Conservation (phyloP, 2,888 invertebrate species). For the Zygothrica quintamaculata region DNA sequence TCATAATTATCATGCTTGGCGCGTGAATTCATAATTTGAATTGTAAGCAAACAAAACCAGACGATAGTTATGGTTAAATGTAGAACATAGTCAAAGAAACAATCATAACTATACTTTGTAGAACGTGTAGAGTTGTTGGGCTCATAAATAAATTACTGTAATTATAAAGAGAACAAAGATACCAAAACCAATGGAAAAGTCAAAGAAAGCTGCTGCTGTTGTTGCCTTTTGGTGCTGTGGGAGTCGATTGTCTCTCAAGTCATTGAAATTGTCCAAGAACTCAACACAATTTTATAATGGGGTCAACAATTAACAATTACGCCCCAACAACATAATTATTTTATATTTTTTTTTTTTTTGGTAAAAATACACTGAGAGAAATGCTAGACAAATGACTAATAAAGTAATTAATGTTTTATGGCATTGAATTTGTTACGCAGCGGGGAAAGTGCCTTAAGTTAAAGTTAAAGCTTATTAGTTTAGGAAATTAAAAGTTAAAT, state of each 20-base stretch:
- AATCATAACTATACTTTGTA: conserved; percentile 33
- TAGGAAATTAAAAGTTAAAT: conserved; percentile 45
- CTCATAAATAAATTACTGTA: conserved; percentile 69
- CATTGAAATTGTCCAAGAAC: conserved; percentile 56
- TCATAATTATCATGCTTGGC: conserved; percentile 29
- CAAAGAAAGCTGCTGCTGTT: conserved; percentile 64
- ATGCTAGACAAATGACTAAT: conserved; percentile 48
- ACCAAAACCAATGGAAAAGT: conserved; percentile 38
- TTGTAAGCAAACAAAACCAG: neutral
- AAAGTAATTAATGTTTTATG: conserved; percentile 57
- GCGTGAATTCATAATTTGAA: conserved; percentile 35
- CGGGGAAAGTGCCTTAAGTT: conserved; percentile 57
- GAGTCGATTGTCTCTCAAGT: conserved; percentile 72
- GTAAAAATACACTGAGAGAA: conserved; percentile 59
- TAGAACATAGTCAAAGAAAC: conserved; percentile 38
- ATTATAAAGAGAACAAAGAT: conserved; percentile 38
- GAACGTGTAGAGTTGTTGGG: conserved; percentile 54
- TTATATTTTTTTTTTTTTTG: conserved; percentile 15
- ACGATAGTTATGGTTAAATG: conserved; percentile 14
- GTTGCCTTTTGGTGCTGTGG: conserved; percentile 73
- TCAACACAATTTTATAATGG: conserved; percentile 43
- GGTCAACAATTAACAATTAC: conserved; percentile 80
- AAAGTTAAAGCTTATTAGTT: conserved; percentile 60
- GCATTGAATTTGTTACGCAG: conserved; percentile 8
- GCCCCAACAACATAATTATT: conserved; percentile 68